phyloP scores from a whole-genome alignment of 1,140 invertebrate genomes.

The Conus betulinus region DNA sequence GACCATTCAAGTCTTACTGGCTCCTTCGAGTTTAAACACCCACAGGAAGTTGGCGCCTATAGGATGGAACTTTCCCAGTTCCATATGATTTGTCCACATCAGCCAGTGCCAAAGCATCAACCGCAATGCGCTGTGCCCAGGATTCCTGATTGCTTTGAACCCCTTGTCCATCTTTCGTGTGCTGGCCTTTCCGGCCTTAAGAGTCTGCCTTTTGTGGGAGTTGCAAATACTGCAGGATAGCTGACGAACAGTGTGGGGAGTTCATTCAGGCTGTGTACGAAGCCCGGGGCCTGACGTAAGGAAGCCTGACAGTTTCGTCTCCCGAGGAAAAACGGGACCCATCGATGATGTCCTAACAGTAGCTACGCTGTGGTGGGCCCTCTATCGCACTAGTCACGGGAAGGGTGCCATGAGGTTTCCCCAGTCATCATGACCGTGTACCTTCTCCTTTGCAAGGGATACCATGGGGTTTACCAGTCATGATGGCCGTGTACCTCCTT shows the following conservation, averaged over 20 bases:
- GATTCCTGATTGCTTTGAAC: background rate
- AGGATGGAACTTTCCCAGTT: slow-evolving; percentile 54
- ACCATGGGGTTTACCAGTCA: too few relatives aligned
- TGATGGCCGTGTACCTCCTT: too few relatives aligned
- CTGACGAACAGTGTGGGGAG: slow-evolving; percentile 8
- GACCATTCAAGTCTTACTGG: slow-evolving; percentile 52
- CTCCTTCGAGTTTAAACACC: slow-evolving; percentile 49
- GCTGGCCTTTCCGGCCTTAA: background rate
- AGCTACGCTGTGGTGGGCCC: too few relatives aligned
- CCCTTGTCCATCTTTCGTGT: background rate
- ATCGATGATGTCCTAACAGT: too few relatives aligned
- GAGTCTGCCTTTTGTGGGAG: slow-evolving; percentile 39
- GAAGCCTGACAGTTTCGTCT: background rate
- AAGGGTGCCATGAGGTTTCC: background rate
- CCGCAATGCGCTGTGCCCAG: slow-evolving; percentile 45
- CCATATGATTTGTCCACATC: slow-evolving; percentile 39
- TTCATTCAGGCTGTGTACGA: too few relatives aligned
- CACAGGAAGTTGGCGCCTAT: slow-evolving; percentile 46
- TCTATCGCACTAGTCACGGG: background rate
- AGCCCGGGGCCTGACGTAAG: too few relatives aligned
- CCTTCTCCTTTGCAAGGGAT: background rate
- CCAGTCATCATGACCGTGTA: background rate
- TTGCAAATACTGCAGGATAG: slow-evolving; percentile 22
- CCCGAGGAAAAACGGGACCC: too few relatives aligned
- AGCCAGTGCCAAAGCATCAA: slow-evolving; percentile 31